Evolutionary conservation across 2,888 invertebrate genomes (phyloP), one percentile per base, ranked within the genome.

Genomic region (Scaptomyza parva): DNA sequence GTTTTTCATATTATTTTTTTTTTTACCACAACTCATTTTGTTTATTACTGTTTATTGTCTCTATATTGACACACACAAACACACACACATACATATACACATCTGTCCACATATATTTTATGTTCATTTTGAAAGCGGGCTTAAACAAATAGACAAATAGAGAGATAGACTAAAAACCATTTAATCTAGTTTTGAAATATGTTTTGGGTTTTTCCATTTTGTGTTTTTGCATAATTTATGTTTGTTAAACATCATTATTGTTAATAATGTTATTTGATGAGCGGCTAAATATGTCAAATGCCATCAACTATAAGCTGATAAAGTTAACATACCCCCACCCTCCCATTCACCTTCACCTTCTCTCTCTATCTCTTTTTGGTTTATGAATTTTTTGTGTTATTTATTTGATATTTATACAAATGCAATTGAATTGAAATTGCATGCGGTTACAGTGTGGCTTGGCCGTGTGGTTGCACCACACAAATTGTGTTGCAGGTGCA

Each of bases 391-490:
- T 28, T 12, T 35, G 22, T 22, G 22, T 64, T 67, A 67, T 72
- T 71, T 54, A 72, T 67, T 33, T 51, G 47, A 40, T 60, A 58
- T 50, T 37, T 60, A 58, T 50, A 22, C 18, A 47, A 70, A 60
- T 70, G 72, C 72, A 72, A 50, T 55, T 20, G 39, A 55, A 55
- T 43, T 51, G 37, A 26, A 62, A 66, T 45, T 57, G 55, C 48
- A 70, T 41, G 33, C 45, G 52, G 30, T 48, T 50, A 4, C 2
- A n/a, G 9, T 37, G 50, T 37, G 50, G 44, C 17, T 35, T 43
- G n/a, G n/a, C 28, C 4, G 14, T 37, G n/a, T 37, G n/a, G 37
- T 48, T 48, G 18, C 30, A 45, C 26, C 44, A 12, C 44, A 11
- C n/a, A n/a, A n/a, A 14, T 35, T 6, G 2, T 14, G 14, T 24